A percentile compares a stretch with the other conserved stretches of the same genome.
phyloP scores from a whole-genome alignment of 2,888 invertebrate genomes.

The Drosophila leonis region DNA sequence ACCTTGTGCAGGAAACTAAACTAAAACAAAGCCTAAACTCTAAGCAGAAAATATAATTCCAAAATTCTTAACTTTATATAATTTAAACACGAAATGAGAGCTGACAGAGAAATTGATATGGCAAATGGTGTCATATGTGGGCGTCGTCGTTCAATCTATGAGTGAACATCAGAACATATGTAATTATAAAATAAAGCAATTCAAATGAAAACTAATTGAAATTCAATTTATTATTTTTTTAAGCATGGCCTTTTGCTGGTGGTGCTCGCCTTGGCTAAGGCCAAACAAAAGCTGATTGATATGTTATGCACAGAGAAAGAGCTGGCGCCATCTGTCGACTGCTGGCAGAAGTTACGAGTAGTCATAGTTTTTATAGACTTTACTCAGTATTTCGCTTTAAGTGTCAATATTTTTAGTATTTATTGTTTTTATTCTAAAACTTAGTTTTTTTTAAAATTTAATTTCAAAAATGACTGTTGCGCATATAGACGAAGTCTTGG shows the following conservation, averaged over 20 bases:
- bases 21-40: constrained; percentile 38
- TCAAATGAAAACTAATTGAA: constrained; percentile 36
- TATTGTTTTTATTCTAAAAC: not conserved
- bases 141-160: constrained; percentile 41
- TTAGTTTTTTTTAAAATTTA: not conserved
- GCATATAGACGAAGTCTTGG: constrained; percentile 23
- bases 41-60: constrained; percentile 60
- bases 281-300: constrained; percentile 1
- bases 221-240: no score
- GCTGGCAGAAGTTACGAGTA: not conserved
- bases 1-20: constrained; percentile 50
- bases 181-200: constrained; percentile 52
- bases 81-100: constrained; percentile 52
- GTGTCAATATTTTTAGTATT: constrained; percentile 14
- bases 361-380: not conserved
- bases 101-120: constrained; percentile 46
- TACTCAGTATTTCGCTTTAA: not conserved
- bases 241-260: not conserved
- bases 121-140: constrained; percentile 52
- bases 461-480: constrained; percentile 8
- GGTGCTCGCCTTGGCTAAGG: not conserved
- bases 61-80: constrained; percentile 72
- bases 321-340: constrained; percentile 6
- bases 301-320: not conserved
- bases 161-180: constrained; percentile 58